Conservation (phyloP, 2,888 invertebrate species). For the Dryocosmus kuriphilus region DNA sequence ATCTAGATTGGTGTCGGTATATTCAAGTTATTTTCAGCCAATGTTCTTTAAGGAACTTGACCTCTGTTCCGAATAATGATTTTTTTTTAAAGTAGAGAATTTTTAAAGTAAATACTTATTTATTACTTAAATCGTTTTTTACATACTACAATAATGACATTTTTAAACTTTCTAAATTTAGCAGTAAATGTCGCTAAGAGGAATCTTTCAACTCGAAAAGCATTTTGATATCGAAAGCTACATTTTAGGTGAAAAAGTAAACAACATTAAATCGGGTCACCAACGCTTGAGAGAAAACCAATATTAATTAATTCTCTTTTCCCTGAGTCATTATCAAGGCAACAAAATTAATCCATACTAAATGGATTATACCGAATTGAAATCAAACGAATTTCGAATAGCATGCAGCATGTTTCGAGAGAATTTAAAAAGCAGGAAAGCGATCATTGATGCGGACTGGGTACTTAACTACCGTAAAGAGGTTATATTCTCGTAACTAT, state of each 20-base stretch:
- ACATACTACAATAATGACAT: too few species aligned
- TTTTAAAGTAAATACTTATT: background rate
- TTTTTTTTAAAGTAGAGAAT: too few species aligned
- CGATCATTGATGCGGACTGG: background rate
- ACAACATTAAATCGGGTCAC: background rate
- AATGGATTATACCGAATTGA: background rate
- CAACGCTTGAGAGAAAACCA: background rate
- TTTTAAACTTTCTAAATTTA: too few species aligned
- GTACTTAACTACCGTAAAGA: background rate
- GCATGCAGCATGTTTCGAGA: background rate
- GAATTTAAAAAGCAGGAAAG: constrained; percentile 27
- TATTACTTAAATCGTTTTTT: too few species aligned
- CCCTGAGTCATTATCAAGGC: background rate
- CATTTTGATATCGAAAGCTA: background rate
- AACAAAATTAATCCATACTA: background rate
- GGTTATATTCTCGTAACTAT: constrained; percentile 4
- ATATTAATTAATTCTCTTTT: background rate
- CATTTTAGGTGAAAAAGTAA: background rate
- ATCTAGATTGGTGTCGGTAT: background rate
- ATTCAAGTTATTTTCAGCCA: background rate
- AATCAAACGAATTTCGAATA: background rate
- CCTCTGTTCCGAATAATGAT: background rate
- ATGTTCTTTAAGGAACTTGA: background rate
- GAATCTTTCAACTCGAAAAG: too few species aligned
- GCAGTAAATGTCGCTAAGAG: too few species aligned